A percentile compares a stretch with the other conserved stretches of the same genome.
Conservation (phyloP, 2,888 invertebrate species). For the Coremacera marginata region DNA sequence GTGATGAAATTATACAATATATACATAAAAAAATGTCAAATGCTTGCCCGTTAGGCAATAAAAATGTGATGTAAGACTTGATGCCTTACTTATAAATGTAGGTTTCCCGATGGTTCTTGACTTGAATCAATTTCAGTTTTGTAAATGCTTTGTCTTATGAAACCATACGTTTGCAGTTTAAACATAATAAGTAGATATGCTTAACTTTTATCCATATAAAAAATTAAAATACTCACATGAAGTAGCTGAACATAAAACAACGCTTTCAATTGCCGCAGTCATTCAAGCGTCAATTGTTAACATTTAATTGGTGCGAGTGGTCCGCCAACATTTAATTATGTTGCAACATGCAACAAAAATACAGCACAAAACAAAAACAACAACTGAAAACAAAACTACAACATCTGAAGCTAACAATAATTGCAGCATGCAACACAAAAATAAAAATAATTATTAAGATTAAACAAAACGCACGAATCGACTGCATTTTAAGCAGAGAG, state of each 20-base stretch:
- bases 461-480: background rate
- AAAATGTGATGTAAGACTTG: too few relatives aligned
- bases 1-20: too few relatives aligned
- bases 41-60: too few relatives aligned
- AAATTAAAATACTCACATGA: background rate
- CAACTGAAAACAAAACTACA: background rate
- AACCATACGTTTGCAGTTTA: too few relatives aligned
- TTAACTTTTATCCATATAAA: too few relatives aligned
- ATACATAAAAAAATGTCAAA: too few relatives aligned
- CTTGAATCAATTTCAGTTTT: too few relatives aligned
- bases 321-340: constrained; percentile 10
- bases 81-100: too few relatives aligned
- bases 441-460: background rate
- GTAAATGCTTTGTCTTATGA: too few relatives aligned
- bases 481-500: too few relatives aligned
- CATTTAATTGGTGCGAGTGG: constrained; percentile 9
- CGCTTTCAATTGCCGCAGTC: background rate
- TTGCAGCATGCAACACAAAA: constrained; percentile 14
- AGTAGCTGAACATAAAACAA: background rate
- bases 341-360: constrained; percentile 11
- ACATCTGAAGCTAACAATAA: background rate
- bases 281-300: constrained; percentile 11
- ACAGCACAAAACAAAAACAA: background rate
- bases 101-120: too few relatives aligned
- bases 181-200: too few relatives aligned